phyloP scores from a whole-genome alignment of 2,888 invertebrate genomes.

The Lymantria dispar region DNA sequence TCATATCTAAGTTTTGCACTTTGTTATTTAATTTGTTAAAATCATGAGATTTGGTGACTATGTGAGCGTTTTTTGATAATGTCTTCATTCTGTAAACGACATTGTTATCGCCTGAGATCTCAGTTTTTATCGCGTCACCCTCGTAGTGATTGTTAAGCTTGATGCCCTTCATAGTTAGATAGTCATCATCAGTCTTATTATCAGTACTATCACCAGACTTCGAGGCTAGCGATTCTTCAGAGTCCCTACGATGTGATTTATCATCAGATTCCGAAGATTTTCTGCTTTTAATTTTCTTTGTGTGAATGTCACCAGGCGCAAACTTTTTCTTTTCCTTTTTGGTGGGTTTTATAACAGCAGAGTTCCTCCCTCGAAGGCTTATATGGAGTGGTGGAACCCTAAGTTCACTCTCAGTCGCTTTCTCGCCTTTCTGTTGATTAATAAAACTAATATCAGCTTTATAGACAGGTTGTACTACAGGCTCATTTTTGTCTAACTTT shows the following conservation, averaged over 20 bases:
- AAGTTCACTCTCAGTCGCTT: slow-evolving; percentile 84
- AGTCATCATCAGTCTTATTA: slow-evolving; percentile 72
- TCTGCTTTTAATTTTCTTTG: slow-evolving; percentile 80
- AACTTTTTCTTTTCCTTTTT: slow-evolving; percentile 86
- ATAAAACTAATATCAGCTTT: slow-evolving; percentile 91
- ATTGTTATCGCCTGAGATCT: slow-evolving; percentile 67
- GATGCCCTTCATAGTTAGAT: slow-evolving; percentile 62
- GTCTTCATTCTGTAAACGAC: slow-evolving; percentile 76
- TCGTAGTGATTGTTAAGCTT: slow-evolving; percentile 72
- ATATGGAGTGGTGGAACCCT: slow-evolving; percentile 95
- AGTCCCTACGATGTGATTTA: slow-evolving; percentile 61
- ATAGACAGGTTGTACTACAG: slow-evolving; percentile 88
- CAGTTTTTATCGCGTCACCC: slow-evolving; percentile 61
- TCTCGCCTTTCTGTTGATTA: slow-evolving; percentile 76
- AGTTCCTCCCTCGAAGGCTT: slow-evolving; percentile 91
- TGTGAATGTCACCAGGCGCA: slow-evolving; percentile 70
- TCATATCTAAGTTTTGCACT: slow-evolving; percentile 59
- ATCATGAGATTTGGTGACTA: slow-evolving; percentile 74
- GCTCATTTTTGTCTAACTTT: slow-evolving; percentile 92
- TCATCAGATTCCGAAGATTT: slow-evolving; percentile 66
- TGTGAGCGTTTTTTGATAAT: slow-evolving; percentile 75
- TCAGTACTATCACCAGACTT: slow-evolving; percentile 61
- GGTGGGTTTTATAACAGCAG: slow-evolving; percentile 91
- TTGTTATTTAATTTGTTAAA: slow-evolving; percentile 69
- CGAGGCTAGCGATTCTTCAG: slow-evolving; percentile 56